Evolutionary conservation across 2,888 invertebrate species (phyloP).

Genomic region (Suillia variegata): DNA sequence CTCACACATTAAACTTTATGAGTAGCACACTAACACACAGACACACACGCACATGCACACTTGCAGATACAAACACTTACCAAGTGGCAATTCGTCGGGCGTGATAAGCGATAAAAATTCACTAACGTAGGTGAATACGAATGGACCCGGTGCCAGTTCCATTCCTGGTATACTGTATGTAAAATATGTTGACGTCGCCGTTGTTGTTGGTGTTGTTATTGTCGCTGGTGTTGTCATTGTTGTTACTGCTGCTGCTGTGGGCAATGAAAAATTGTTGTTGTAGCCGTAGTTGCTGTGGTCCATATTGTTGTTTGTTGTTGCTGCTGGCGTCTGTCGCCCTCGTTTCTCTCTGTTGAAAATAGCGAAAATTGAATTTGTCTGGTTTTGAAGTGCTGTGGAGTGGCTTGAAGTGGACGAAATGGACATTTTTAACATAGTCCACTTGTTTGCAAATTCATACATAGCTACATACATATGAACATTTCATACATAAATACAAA

Average conservation of each 20-base stretch:
- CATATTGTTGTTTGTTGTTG: too few species aligned
- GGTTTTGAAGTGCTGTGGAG: slow-evolving; percentile 10
- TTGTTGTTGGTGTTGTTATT: too few species aligned
- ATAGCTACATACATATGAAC: too few species aligned
- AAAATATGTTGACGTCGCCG: slow-evolving; percentile 50
- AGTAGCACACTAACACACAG: not conserved
- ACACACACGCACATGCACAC: not conserved
- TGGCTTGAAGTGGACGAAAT: not conserved
- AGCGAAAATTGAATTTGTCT: not conserved
- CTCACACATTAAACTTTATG: not conserved
- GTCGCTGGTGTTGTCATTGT: slow-evolving; percentile 49
- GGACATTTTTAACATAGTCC: too few species aligned
- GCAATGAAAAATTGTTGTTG: slow-evolving; percentile 51
- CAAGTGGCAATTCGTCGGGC: slow-evolving; percentile 60
- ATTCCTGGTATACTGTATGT: slow-evolving; percentile 60
- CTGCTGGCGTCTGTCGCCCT: too few species aligned
- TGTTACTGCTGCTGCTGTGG: slow-evolving; percentile 41
- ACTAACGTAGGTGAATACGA: slow-evolving; percentile 60
- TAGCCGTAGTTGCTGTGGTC: slow-evolving; percentile 26
- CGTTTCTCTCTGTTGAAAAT: slow-evolving; percentile 26
- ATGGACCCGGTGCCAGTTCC: slow-evolving; percentile 57
- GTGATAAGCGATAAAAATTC: slow-evolving; percentile 61
- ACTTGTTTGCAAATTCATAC: too few species aligned
- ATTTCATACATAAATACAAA: too few species aligned
- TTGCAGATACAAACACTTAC: slow-evolving; percentile 52